These are phyloP conservation scores for Ameiurus melas DNA, from an alignment of 2,113 vertebrate genomes.

Conservation along the genomic window DNA sequence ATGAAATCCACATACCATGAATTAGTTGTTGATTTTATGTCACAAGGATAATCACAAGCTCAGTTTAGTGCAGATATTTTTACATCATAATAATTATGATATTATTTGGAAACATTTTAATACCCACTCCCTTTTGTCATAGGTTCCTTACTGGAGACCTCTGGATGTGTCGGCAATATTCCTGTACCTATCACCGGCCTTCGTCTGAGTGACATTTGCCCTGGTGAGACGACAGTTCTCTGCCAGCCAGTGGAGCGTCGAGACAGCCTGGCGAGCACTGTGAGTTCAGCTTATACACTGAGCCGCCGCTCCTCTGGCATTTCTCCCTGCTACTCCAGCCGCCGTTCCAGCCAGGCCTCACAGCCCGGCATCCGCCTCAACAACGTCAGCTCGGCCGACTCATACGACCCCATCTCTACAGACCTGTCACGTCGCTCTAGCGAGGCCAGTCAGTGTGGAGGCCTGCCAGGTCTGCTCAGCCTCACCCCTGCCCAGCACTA, in stretches of 20 bases:
- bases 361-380: slow-evolving; percentile 75
- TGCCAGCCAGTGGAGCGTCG: slow-evolving; percentile 78
- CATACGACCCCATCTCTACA: slow-evolving; percentile 87
- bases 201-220: slow-evolving; percentile 75
- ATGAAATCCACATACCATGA: background rate
- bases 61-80: background rate
- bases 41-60: background rate
- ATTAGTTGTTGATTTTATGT: background rate
- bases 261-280: slow-evolving; percentile 86
- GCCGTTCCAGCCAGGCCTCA: slow-evolving; percentile 84
- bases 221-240: slow-evolving; percentile 76
- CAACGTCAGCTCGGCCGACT: slow-evolving; percentile 84
- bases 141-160: slow-evolving; percentile 72
- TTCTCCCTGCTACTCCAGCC: slow-evolving; percentile 89
- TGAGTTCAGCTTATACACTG: slow-evolving; percentile 85
- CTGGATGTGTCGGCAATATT: slow-evolving; percentile 66
- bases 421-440: slow-evolving; percentile 90
- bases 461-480: slow-evolving; percentile 73
- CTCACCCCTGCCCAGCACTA: slow-evolving; percentile 93
- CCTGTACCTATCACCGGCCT: slow-evolving; percentile 71
- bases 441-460: slow-evolving; percentile 82
- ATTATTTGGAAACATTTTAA: background rate
- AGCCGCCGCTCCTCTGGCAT: slow-evolving; percentile 91
- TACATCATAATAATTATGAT: background rate
- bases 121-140: background rate